These are phyloP conservation scores for Willisornis vidua DNA, from an alignment of 2,113 vertebrate species.

Conservation along the genomic window DNA sequence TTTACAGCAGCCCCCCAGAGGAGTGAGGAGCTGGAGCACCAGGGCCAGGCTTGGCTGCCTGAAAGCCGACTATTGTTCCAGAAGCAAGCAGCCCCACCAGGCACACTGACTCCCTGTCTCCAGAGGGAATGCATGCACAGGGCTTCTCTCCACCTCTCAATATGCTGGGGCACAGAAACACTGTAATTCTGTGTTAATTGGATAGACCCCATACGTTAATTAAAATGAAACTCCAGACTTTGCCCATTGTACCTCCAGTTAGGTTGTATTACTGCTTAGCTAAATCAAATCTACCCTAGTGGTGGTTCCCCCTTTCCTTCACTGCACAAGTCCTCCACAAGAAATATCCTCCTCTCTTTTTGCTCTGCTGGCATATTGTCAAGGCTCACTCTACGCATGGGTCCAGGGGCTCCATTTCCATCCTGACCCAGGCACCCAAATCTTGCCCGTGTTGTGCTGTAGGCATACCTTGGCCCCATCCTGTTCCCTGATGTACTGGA, in stretches of 20 bases:
- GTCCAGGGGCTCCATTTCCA: not conserved
- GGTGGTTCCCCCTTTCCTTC: not conserved
- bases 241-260: not conserved
- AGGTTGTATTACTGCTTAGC: not conserved
- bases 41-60: not conserved
- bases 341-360: not conserved
- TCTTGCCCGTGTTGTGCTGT: not conserved
- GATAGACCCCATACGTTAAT: not conserved
- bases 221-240: not conserved
- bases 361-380: not conserved
- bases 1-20: not conserved
- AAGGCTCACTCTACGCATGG: not conserved
- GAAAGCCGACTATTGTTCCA: not conserved
- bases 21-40: not conserved
- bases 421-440: not conserved
- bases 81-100: not conserved
- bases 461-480: accelerated
- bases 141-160: not conserved
- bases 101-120: not conserved
- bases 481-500: not conserved
- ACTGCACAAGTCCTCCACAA: not conserved
- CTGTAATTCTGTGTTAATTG: not conserved
- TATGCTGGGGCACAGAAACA: not conserved
- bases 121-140: not conserved
- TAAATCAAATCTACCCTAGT: not conserved